Evolutionary conservation across 2,888 invertebrate species (phyloP).

Genomic region (Morpho achilles): DNA sequence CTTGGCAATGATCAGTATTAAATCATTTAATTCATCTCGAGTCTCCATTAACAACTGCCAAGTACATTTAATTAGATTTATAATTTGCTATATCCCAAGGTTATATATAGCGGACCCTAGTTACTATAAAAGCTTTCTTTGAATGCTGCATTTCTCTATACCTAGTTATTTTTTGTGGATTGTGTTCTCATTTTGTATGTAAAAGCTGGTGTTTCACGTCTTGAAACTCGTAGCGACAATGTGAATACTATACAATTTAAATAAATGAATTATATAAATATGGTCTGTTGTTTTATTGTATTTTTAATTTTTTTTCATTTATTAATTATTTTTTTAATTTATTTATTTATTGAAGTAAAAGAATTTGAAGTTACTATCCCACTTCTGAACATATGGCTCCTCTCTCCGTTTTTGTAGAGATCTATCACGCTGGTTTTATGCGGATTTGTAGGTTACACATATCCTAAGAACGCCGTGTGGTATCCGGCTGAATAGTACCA

Average conservation of each 20-base stretch:
- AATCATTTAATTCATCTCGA: constrained; percentile 34
- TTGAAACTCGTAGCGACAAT: constrained; percentile 71
- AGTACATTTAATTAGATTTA: constrained; percentile 45
- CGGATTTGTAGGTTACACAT: no score
- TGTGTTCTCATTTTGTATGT: constrained; percentile 77
- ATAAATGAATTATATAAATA: constrained; percentile 79
- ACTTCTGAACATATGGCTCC: no score
- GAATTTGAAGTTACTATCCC: no score
- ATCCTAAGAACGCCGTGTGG: no score
- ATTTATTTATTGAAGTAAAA: no score
- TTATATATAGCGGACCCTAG: constrained; percentile 48
- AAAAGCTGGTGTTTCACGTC: constrained; percentile 65
- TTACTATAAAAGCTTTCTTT: constrained; percentile 60
- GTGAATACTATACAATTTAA: constrained; percentile 78
- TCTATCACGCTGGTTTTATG: no score
- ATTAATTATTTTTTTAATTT: not conserved
- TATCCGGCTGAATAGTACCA: no score
- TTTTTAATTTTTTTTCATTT: constrained; percentile 14
- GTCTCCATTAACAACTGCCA: constrained; percentile 44
- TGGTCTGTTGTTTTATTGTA: constrained; percentile 30
- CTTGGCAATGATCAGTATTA: constrained; percentile 73
- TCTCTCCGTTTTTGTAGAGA: no score
- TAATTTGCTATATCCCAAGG: constrained; percentile 38
- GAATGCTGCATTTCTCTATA: constrained; percentile 71
- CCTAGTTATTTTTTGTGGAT: constrained; percentile 66